Conservation (phyloP, 2,888 invertebrate genomes). For the Sarcophaga subvicina region DNA sequence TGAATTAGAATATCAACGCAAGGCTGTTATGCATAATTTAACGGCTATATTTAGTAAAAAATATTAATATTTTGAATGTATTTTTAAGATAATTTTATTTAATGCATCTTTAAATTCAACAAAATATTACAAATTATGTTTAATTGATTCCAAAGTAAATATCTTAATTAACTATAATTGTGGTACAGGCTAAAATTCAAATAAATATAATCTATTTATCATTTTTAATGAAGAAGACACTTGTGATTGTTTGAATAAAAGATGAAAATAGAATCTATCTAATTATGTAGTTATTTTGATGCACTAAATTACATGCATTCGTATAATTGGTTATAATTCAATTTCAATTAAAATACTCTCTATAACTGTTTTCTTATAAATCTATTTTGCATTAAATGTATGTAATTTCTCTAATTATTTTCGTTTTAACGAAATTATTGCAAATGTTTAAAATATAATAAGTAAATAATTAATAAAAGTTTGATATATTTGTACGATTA, state of each 20-base stretch:
- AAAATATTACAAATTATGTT: constrained; percentile 46
- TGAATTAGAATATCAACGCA: constrained; percentile 83
- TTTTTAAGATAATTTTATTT: constrained; percentile 55
- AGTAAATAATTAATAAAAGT: constrained; percentile 34
- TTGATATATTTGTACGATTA: constrained; percentile 25
- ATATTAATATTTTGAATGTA: constrained; percentile 46
- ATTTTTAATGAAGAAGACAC: constrained; percentile 31
- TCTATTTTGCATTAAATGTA: neutral
- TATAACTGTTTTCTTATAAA: constrained; percentile 6
- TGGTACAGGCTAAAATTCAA: constrained; percentile 51
- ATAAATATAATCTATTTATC: constrained; percentile 31
- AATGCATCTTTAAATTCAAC: constrained; percentile 68
- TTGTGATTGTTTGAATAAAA: constrained; percentile 41
- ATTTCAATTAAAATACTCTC: constrained; percentile 1
- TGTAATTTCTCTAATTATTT: neutral
- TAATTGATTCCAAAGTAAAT: constrained; percentile 64
- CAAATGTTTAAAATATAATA: constrained; percentile 34
- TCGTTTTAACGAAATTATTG: constrained; percentile 40
- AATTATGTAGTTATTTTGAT: constrained; percentile 16
- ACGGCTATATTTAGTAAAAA: constrained; percentile 75
- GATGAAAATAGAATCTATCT: constrained; percentile 20
- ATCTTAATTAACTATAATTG: constrained; percentile 49
- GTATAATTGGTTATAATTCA: constrained; percentile 3
- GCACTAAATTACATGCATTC: neutral
- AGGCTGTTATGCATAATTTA: constrained; percentile 80